Evolutionary conservation across 2,888 invertebrate species (phyloP), one percentile per base, ranked within the genome.

Genomic region (Dynastes tityus): DNA sequence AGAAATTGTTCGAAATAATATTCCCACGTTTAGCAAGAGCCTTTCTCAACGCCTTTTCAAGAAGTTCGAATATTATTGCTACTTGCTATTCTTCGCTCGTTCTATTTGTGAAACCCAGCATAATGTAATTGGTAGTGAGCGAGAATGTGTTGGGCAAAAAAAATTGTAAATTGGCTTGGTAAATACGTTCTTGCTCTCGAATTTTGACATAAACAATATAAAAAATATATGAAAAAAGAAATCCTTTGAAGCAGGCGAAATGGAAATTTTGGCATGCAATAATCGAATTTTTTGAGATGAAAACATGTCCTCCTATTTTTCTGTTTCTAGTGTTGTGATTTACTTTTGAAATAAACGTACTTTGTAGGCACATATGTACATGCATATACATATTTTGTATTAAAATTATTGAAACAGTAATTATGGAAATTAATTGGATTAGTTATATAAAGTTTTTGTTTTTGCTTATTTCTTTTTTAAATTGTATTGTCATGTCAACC

Each of bases 71-170:
- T 22, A 45, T 11, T 16, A 37, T 5, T 67, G 67, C n/a, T 6
- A 16, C 22, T 37, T 45, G 45, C 2, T 29, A 67, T 67, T 67
- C 67, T 67, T 40, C 45, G n/a, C 16, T 4, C 22, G 67, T 67
- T 16, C 45, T 2, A 67, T 16, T 45, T 67, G 8, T 9, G 45
- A 40, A 22, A 16, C 67, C 16, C 13, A 2, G 11, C 45, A 8
- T 67, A 67, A 67, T 67, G 67, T 67, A 67, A 67, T 40, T 67
- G 32, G 32, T 32, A 32, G 32, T 4, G 32, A 32, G 32, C 32
- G 32, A 32, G 32, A 32, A 32, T 32, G 2, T 32, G 51, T 13
- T 51, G 51, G 9, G 51, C 6, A 67, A 67, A 58, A 58, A 27
- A 22, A 8, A 6, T 2, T 11, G 29, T 61, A 27, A 61, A 11